Conservation (phyloP, 1,140 invertebrate genomes). For the Ips nitidus region DNA sequence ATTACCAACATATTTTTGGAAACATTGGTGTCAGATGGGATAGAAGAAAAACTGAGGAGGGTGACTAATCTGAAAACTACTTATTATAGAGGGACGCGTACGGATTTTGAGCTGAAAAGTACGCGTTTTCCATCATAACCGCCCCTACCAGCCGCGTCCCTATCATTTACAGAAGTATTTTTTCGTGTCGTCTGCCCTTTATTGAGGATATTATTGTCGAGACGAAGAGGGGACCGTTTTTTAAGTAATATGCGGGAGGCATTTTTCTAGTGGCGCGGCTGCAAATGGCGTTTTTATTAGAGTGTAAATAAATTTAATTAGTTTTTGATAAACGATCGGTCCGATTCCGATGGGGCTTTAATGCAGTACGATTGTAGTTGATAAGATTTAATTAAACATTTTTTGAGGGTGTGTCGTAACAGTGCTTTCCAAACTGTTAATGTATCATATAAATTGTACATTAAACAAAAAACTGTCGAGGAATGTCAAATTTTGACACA, state of each 20-base stretch:
- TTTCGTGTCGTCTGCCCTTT: conserved; percentile 28
- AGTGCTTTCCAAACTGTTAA: not conserved
- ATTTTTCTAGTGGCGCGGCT: conserved; percentile 25
- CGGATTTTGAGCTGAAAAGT: conserved; percentile 3
- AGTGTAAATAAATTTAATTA: conserved; percentile 37
- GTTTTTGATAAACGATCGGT: conserved; percentile 34
- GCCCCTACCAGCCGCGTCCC: not conserved
- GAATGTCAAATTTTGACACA: no score
- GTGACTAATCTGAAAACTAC: no score
- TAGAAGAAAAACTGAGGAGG: no score
- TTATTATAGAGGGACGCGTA: no score
- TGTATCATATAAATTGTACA: no score
- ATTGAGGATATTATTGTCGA: conserved; percentile 26
- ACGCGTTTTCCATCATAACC: conserved; percentile 32
- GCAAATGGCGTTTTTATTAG: conserved; percentile 37
- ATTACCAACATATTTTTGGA: no score
- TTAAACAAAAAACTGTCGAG: no score
- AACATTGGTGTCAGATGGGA: no score
- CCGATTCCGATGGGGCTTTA: conserved; percentile 16
- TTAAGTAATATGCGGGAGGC: conserved; percentile 33
- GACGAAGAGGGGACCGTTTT: conserved; percentile 13
- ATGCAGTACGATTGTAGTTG: conserved; percentile 23
- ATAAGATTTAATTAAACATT: conserved; percentile 13
- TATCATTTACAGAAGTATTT: conserved; percentile 35
- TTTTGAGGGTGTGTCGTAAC: no score